phyloP scores from a whole-genome alignment of 2,797 vertebrate species.

The Emys orbicularis region DNA sequence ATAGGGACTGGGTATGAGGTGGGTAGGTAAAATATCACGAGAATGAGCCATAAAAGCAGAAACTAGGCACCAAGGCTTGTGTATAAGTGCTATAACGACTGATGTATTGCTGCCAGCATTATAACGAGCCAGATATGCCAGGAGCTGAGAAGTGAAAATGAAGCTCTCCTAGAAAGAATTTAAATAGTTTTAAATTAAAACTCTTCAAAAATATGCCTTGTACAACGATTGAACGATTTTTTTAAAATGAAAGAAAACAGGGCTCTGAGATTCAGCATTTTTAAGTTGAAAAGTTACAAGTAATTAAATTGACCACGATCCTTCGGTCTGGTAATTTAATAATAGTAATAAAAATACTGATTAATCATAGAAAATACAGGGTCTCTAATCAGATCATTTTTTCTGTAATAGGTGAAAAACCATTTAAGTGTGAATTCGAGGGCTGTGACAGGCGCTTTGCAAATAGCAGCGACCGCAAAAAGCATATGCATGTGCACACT shows the following conservation, averaged over 20 bases:
- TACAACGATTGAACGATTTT: neutral
- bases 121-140: slow-evolving; percentile 7
- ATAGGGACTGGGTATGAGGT: neutral
- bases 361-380: slow-evolving; percentile 32
- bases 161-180: neutral
- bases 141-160: neutral
- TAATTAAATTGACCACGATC: neutral
- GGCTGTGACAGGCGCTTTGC: slow-evolving; percentile 99
- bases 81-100: slow-evolving; percentile 8
- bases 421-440: slow-evolving; percentile 99
- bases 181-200: neutral
- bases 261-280: neutral
- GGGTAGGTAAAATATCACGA: slow-evolving; percentile 26
- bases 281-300: slow-evolving; percentile 49
- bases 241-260: neutral
- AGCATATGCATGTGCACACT: slow-evolving; percentile 99
- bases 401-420: slow-evolving; percentile 92
- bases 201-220: neutral
- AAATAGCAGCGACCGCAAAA: slow-evolving; percentile 99
- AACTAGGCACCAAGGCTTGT: slow-evolving; percentile 13
- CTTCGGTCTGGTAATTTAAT: neutral
- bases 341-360: slow-evolving; percentile 32
- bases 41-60: slow-evolving; percentile 30
- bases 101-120: neutral
- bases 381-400: slow-evolving; percentile 51